Evolutionary conservation across 2,797 vertebrate genomes (phyloP).

Genomic region (Aphelocoma californica): DNA sequence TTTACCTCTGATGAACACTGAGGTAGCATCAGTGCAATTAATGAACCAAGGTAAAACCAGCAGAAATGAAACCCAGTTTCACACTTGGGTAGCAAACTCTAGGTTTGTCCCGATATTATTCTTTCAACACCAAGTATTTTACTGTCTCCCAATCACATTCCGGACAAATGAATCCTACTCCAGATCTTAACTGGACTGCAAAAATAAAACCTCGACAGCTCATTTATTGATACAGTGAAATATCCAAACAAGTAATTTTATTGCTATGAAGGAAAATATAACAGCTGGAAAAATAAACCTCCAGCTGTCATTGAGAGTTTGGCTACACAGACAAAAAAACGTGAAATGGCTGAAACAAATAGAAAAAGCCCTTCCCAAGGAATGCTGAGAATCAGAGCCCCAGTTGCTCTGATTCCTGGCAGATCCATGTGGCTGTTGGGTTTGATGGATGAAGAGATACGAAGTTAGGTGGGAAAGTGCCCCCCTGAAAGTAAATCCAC

Average conservation of each 20-base stretch:
- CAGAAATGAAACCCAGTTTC: background rate
- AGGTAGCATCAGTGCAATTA: background rate
- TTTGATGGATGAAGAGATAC: conserved; percentile 12
- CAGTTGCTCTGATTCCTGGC: background rate
- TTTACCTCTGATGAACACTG: background rate
- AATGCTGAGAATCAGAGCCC: background rate
- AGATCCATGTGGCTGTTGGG: background rate
- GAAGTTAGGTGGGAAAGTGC: conserved; percentile 46
- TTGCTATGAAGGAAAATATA: conserved; percentile 53
- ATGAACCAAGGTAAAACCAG: background rate
- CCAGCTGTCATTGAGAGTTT: conserved; percentile 30
- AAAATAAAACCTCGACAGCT: conserved; percentile 43
- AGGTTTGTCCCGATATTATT: background rate
- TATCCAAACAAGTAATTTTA: conserved; percentile 58
- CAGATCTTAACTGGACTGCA: conserved; percentile 26
- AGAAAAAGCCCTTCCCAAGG: background rate
- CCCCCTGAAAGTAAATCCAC: conserved; percentile 11
- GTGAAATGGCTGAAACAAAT: conserved; percentile 15
- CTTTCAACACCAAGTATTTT: conserved; percentile 23
- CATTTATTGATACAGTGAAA: conserved; percentile 54
- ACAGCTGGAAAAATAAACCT: conserved; percentile 66
- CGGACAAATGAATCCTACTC: background rate
- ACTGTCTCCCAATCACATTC: background rate
- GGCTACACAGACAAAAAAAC: background rate
- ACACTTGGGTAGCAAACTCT: background rate